Conservation (phyloP, 35 echinoderm and acorn worm species). For the Ophiothrix spiculata region DNA sequence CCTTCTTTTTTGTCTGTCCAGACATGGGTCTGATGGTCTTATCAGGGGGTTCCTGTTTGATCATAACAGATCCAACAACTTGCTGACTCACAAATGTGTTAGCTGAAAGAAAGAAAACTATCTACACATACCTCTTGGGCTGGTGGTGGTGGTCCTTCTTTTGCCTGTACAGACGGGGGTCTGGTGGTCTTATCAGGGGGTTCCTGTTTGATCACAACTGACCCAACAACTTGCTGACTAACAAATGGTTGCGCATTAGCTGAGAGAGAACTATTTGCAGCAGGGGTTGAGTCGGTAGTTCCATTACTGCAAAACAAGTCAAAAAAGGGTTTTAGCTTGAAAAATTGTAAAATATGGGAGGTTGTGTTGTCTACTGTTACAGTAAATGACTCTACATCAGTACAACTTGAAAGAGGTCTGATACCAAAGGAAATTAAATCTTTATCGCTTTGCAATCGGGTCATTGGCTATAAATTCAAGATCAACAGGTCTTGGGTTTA, state of each 20-base stretch:
- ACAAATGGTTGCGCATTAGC: neutral
- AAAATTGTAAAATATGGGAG: neutral
- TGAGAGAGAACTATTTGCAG: neutral
- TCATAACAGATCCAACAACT: neutral
- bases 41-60: neutral
- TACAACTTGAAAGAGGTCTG: neutral
- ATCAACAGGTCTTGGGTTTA: too few relatives aligned
- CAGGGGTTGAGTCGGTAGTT: neutral
- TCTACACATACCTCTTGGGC: neutral
- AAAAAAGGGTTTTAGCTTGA: neutral
- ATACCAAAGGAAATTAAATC: neutral
- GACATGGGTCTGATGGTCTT: too few relatives aligned
- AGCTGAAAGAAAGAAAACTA: neutral
- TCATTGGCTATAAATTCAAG: too few relatives aligned
- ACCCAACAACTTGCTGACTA: too few relatives aligned
- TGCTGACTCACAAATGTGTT: neutral
- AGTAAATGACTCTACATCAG: neutral
- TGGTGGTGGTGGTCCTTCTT: neutral
- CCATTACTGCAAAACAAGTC: neutral
- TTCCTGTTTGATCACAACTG: neutral
- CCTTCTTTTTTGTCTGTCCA: too few relatives aligned
- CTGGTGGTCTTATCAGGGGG: neutral
- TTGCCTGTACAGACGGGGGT: neutral
- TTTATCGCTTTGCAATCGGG: too few relatives aligned
- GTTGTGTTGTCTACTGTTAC: too few relatives aligned